phyloP scores from a whole-genome alignment of 2,888 invertebrate species.

The Rhagonycha fulva region DNA sequence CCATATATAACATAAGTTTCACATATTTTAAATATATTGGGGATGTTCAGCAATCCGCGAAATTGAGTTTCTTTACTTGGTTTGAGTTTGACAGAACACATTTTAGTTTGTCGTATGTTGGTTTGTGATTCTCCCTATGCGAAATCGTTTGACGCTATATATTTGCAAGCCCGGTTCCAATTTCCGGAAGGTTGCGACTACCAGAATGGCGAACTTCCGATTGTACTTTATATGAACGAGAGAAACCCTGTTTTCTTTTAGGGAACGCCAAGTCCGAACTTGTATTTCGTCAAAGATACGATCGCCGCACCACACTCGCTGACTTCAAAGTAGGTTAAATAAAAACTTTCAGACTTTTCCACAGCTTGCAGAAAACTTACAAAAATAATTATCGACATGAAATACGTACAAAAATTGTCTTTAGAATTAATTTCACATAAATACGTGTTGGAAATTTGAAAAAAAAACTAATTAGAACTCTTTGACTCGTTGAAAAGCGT shows the following conservation, averaged over 20 bases:
- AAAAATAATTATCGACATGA: not conserved
- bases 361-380: not conserved
- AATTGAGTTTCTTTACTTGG: constrained; percentile 38
- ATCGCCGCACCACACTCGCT: constrained; percentile 5
- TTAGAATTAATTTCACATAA: not conserved
- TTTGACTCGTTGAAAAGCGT: too few species aligned
- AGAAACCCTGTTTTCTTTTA: not conserved
- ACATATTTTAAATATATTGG: constrained; percentile 31
- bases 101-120: constrained; percentile 12
- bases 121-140: constrained; percentile 13
- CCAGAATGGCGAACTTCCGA: constrained; percentile 26
- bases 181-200: constrained; percentile 28
- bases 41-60: constrained; percentile 38
- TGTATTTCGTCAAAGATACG: not conserved
- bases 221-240: constrained; percentile 14
- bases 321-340: constrained; percentile 18
- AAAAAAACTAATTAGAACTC: not conserved
- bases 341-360: constrained; percentile 11
- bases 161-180: constrained; percentile 29
- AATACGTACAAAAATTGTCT: not conserved
- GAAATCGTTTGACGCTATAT: constrained; percentile 21
- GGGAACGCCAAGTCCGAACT: not conserved
- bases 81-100: constrained; percentile 14
- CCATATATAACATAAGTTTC: constrained; percentile 17
- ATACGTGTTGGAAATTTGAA: not conserved